Evolutionary conservation across 2,113 vertebrate genomes (phyloP).

Genomic region (Colius striatus): DNA sequence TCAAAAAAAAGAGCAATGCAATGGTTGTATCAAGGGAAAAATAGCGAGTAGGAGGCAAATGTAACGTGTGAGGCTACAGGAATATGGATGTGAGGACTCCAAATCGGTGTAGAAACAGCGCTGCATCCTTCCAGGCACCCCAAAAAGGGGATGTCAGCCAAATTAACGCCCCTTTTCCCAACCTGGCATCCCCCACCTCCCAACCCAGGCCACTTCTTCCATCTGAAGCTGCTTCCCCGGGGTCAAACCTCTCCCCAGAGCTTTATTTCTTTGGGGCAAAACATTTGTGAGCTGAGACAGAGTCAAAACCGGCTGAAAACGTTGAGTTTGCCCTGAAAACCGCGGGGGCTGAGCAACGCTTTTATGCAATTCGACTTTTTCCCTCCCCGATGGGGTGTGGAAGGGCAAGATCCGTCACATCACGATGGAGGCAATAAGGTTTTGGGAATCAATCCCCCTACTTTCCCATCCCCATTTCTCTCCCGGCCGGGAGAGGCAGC

Average conservation of each 20-base stretch:
- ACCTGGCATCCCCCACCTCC: not conserved
- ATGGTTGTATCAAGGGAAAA: not conserved
- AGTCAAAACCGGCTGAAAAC: accelerated
- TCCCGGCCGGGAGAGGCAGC: not conserved
- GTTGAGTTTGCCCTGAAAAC: too few relatives aligned
- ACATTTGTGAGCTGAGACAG: accelerated
- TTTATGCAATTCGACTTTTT: not conserved
- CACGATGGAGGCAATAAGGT: accelerated
- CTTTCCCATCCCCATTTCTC: not conserved
- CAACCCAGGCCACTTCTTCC: accelerated
- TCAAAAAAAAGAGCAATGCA: not conserved
- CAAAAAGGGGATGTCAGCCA: not conserved
- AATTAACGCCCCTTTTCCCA: not conserved
- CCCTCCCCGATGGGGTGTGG: not conserved
- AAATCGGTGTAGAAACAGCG: accelerated
- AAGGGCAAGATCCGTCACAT: accelerated
- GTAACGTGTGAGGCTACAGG: accelerated
- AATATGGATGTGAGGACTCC: accelerated
- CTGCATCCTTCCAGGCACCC: not conserved
- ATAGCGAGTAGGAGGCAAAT: accelerated
- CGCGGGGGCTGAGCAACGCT: accelerated
- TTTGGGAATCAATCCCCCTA: not conserved
- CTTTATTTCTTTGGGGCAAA: not conserved
- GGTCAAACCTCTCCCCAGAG: not conserved
- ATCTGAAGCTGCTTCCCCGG: accelerated